phyloP scores from a whole-genome alignment of 1,140 invertebrate genomes.

The Mesaphorura yosii region DNA sequence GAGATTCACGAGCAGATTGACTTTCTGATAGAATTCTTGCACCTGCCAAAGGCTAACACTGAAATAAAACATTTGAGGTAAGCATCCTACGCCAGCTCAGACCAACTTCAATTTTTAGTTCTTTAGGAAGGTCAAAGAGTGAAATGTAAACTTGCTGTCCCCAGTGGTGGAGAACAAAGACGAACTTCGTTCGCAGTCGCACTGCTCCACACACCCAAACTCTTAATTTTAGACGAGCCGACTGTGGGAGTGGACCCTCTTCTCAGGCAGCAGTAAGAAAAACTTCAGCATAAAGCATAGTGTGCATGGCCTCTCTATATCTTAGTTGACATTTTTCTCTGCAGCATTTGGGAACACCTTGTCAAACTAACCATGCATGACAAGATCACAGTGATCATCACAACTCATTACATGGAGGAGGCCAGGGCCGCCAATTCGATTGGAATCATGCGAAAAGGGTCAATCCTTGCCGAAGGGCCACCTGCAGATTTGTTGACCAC shows the following conservation, averaged over 20 bases:
- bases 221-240: constrained; percentile 83
- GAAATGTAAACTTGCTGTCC: not conserved
- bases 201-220: constrained; percentile 71
- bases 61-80: no score
- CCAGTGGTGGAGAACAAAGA: constrained; percentile 82
- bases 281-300: constrained; percentile 37
- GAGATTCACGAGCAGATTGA: constrained; percentile 10
- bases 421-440: constrained; percentile 51
- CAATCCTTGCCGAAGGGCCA: constrained; percentile 41
- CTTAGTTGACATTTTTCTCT: constrained; percentile 20
- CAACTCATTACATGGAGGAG: constrained; percentile 92
- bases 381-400: constrained; percentile 57
- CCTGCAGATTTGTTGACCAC: constrained; percentile 38
- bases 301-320: not conserved
- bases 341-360: constrained; percentile 44
- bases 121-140: not conserved
- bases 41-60: constrained; percentile 10
- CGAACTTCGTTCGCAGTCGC: constrained; percentile 75
- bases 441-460: constrained; percentile 44
- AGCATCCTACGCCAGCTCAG: not conserved
- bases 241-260: constrained; percentile 20
- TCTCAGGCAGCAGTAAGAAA: constrained; percentile 48
- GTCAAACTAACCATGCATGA: constrained; percentile 37
- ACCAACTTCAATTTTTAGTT: no score
- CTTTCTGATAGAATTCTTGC: constrained; percentile 20